phyloP scores from a whole-genome alignment of 1,140 invertebrate genomes.

The Maniola jurtina region DNA sequence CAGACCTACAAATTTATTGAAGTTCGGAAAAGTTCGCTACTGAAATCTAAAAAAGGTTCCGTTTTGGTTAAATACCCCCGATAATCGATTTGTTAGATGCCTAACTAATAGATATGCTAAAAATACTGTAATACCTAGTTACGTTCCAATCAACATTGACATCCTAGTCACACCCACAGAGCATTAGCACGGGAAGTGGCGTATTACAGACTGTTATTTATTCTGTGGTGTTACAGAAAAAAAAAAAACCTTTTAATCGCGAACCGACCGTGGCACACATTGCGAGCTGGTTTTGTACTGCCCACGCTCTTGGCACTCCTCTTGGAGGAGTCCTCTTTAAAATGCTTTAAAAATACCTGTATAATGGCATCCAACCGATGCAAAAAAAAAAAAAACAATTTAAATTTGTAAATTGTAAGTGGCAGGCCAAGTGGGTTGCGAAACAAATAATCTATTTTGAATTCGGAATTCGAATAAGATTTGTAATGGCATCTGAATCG shows the following conservation, averaged over 20 bases:
- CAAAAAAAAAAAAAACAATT: constrained; percentile 20
- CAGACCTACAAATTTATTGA: no score
- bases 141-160: no score
- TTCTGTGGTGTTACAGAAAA: constrained; percentile 21
- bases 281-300: constrained; percentile 41
- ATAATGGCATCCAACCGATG: constrained; percentile 34
- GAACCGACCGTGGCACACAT: constrained; percentile 59
- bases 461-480: constrained; percentile 20
- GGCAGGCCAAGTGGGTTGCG: constrained; percentile 6
- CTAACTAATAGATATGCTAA: no score
- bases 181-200: constrained; percentile 46
- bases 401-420: constrained; percentile 31
- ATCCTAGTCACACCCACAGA: constrained; percentile 37
- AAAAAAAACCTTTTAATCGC: constrained; percentile 60
- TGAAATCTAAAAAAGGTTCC: no score
- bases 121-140: no score
- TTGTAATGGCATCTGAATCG: constrained; percentile 30
- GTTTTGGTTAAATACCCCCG: no score
- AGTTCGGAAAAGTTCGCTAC: no score
- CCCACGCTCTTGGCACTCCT: constrained; percentile 61
- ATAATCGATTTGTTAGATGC: no score
- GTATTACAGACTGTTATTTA: constrained; percentile 21
- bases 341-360: constrained; percentile 48
- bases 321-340: constrained; percentile 38
- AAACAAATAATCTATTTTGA: constrained; percentile 18